Percentiles rank a stretch among this genome's conserved stretches.
Conservation (phyloP, 2,888 invertebrate genomes). For the Cryptophagus acutangulus region DNA sequence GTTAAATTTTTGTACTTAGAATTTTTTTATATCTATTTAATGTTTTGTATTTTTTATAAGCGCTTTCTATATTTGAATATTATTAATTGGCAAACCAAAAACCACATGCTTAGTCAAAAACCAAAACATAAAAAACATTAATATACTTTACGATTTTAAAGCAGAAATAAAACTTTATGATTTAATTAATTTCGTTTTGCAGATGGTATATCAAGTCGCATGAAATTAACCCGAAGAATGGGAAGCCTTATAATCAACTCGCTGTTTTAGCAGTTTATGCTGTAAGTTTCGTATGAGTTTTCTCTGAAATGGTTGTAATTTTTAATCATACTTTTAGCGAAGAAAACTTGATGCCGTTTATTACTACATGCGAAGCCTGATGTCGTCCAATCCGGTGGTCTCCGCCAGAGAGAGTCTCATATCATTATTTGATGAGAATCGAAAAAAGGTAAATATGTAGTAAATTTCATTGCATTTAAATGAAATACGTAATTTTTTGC, state of each 20-base stretch:
- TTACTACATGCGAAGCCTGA: slow-evolving; percentile 91
- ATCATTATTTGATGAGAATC: slow-evolving; percentile 85
- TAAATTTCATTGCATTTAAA: neutral
- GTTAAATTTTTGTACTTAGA: too few species aligned
- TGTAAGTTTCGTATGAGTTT: slow-evolving; percentile 50
- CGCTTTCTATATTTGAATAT: too few species aligned
- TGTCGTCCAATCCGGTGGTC: slow-evolving; percentile 88
- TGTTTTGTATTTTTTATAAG: slow-evolving; percentile 3
- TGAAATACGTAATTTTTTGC: too few species aligned
- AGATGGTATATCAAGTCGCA: slow-evolving; percentile 91
- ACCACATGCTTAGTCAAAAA: too few species aligned
- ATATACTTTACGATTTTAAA: too few species aligned
- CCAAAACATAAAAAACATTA: too few species aligned
- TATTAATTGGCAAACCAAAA: too few species aligned
- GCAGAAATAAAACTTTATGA: slow-evolving; percentile 4
- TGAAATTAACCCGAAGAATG: slow-evolving; percentile 90
- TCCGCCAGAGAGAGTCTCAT: slow-evolving; percentile 88
- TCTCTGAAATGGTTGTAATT: slow-evolving; percentile 14
- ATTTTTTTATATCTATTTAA: too few species aligned
- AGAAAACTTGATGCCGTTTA: slow-evolving; percentile 94
- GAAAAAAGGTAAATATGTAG: slow-evolving; percentile 70
- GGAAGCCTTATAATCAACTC: slow-evolving; percentile 90
- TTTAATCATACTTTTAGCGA: slow-evolving; percentile 58
- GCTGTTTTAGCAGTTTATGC: slow-evolving; percentile 83
- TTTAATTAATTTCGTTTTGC: slow-evolving; percentile 34